Evolutionary conservation across 92 coral and sea anemone genomes (phyloP).

Genomic region (Siderastrea siderea): DNA sequence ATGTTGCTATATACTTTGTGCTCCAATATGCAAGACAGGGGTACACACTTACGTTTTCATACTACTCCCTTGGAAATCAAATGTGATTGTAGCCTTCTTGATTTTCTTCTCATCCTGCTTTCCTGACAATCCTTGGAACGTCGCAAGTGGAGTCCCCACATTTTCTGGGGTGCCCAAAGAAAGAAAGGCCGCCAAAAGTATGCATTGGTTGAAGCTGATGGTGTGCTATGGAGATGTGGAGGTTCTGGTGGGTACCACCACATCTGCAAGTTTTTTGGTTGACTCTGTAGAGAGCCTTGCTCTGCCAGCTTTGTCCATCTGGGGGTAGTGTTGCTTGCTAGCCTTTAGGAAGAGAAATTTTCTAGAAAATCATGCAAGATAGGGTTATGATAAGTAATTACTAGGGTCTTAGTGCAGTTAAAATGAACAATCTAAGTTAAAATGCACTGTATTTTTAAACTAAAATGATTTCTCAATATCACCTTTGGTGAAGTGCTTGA

Average conservation of each 20-base stretch:
- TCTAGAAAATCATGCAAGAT: background rate
- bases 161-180: slow-evolving; percentile 54
- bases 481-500: too few species aligned
- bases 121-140: background rate
- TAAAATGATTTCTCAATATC: too few species aligned
- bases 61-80: background rate
- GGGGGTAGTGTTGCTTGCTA: background rate
- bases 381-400: too few species aligned
- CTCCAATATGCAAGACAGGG: too few species aligned
- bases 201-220: slow-evolving; percentile 31
- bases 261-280: slow-evolving; percentile 7
- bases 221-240: slow-evolving; percentile 1
- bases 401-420: too few species aligned
- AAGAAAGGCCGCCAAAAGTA: slow-evolving; percentile 42
- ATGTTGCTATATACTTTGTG: too few species aligned
- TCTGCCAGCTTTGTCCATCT: slow-evolving; percentile 1
- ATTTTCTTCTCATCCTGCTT: background rate
- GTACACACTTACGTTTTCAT: too few species aligned
- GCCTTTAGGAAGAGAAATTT: background rate
- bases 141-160: slow-evolving; percentile 21
- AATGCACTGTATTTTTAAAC: too few species aligned
- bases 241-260: slow-evolving; percentile 65
- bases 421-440: too few species aligned
- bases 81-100: background rate
- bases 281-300: background rate